phyloP scores from a whole-genome alignment of 2,797 vertebrate species.

The Spinus olivaceus region DNA sequence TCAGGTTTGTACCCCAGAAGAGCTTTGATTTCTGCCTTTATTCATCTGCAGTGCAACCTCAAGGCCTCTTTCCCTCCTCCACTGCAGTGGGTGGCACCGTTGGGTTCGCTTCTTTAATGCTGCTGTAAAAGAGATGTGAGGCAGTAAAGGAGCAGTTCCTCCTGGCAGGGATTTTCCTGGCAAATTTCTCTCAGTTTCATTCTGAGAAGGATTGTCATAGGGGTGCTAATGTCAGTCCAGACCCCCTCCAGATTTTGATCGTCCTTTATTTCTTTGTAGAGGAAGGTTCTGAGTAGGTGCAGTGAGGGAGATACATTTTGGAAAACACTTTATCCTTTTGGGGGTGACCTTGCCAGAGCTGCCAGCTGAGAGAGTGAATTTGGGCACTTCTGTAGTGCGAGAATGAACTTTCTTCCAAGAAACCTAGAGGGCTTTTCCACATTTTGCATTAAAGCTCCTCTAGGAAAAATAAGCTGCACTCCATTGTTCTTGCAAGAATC shows the following conservation, averaged over 20 bases:
- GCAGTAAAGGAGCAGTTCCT: not conserved
- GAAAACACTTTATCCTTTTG: not conserved
- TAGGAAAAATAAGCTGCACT: not conserved
- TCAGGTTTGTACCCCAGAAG: not conserved
- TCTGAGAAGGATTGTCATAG: not conserved
- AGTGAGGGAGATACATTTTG: not conserved
- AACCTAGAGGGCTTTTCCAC: not conserved
- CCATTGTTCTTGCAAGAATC: not conserved
- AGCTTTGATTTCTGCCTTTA: not conserved
- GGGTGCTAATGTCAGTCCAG: not conserved
- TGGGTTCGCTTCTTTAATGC: not conserved
- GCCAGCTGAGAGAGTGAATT: not conserved
- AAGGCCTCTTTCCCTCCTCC: not conserved
- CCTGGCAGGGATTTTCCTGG: not conserved
- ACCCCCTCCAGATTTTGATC: not conserved
- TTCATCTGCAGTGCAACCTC: not conserved
- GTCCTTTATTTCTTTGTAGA: not conserved
- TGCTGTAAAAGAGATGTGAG: not conserved
- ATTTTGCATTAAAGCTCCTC: not conserved
- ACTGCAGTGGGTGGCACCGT: accelerated
- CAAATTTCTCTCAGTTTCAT: not conserved
- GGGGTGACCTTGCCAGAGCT: not conserved
- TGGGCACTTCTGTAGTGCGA: not conserved
- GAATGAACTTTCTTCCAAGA: not conserved
- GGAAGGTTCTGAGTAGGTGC: not conserved